Base-by-base conservation (phyloP, 2,888 invertebrate genomes). In the Drosophila nr. fundita region DNA sequence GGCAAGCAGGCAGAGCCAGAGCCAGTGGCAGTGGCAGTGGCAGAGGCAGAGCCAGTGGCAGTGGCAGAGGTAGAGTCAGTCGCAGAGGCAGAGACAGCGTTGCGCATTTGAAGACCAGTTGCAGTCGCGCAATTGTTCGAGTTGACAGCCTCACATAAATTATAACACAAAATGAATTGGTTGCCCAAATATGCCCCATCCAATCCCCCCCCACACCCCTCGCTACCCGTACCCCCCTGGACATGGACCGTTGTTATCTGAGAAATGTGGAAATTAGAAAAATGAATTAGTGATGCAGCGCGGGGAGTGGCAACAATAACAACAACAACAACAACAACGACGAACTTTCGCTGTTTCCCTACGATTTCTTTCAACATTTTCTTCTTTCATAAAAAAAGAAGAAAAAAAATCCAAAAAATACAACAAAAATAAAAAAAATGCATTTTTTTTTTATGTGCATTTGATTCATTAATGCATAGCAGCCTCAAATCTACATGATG, bases 141-240 rank as follows among this genome's bases (percentile, higher is more conserved):
- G 64, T 80, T 91, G 91, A 91, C 91, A 91, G 89, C 80, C 66
- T 68, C 78, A 67, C 88, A 91, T 91, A 91, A 91, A 91, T 91
- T 91, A 90, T 89, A 59, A 29, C 57, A 71, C 78, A 78, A 84
- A 54, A 38, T 49, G 49, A 49, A 29, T 49, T 49, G 49, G 49
- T 49, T 49, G 49, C 49, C 15, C 5, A 27, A 49, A 27, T 49
- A 49, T 49, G 49, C 49, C 45, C 45, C 45, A 45, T 8, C 24
- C 45, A 15, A 3, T 6, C 30, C 21, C 30, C 21, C 42, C 13
- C 13, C 53, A 4, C 40, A 11, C 11, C 11, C 40, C 40, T 1
- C 40, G n/a, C 18, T 40, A 4, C 40, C 40, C 40, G 4, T 2
- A 10, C n/a, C n/a, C 7, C 45, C 13, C 8, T 45, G 29, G 21